Percentiles rank a stretch among this genome's conserved stretches.
Conservation (phyloP, 1,140 invertebrate genomes). For the Meloidogyne hapla region DNA sequence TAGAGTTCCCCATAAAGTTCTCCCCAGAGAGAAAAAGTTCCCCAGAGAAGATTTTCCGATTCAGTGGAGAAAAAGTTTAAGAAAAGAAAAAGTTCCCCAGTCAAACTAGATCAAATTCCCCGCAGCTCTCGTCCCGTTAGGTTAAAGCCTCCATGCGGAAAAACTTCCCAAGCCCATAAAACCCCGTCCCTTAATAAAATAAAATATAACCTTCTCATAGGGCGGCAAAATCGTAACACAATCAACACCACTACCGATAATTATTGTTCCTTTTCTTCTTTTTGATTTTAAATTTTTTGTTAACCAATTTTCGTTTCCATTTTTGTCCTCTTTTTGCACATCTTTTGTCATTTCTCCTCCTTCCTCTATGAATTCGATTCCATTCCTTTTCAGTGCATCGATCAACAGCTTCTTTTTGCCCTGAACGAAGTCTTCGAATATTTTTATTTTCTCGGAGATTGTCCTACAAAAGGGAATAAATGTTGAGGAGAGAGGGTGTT, state of each 20-base stretch:
- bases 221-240: conserved; percentile 12
- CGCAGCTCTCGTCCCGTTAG: no score
- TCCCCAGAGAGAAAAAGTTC: no score
- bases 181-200: not conserved
- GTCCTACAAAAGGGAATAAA: conserved; percentile 7
- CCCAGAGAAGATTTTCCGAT: no score
- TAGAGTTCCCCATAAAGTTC: no score
- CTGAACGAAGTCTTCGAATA: conserved; percentile 17
- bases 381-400: conserved; percentile 11
- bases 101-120: no score
- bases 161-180: not conserved
- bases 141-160: no score
- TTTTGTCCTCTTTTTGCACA: not conserved
- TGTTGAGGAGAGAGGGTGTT: not conserved
- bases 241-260: not conserved
- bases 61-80: no score
- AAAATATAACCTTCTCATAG: conserved; percentile 12
- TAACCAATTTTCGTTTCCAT: not conserved
- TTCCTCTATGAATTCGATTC: conserved; percentile 24
- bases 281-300: conserved; percentile 3
- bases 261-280: not conserved
- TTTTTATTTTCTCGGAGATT: conserved; percentile 5
- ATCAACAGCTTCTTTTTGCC: not conserved
- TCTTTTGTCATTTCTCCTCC: not conserved
- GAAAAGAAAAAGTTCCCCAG: no score